phyloP scores from a whole-genome alignment of 2,888 invertebrate species.

The Dimorphilus gyrociliatus region DNA sequence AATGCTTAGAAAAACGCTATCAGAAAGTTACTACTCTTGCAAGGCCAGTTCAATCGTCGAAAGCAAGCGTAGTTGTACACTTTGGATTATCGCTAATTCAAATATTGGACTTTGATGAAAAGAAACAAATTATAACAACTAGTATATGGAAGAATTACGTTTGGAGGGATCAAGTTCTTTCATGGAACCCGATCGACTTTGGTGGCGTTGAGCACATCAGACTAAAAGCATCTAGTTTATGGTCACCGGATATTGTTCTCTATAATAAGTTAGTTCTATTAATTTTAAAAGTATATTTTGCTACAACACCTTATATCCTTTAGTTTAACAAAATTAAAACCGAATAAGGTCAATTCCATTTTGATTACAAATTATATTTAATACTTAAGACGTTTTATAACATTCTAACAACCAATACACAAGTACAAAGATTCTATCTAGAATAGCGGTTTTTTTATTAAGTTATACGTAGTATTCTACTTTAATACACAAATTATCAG shows the following conservation, averaged over 20 bases:
- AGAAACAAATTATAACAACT: slow-evolving; percentile 5
- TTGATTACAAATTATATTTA: too few species aligned
- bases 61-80: slow-evolving; percentile 5
- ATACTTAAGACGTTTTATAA: too few species aligned
- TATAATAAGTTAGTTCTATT: slow-evolving; percentile 8
- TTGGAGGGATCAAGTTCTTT: slow-evolving; percentile 5
- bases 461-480: too few species aligned
- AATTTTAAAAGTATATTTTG: too few species aligned
- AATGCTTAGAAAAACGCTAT: slow-evolving; percentile 5
- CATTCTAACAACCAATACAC: too few species aligned
- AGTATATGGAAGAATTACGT: slow-evolving; percentile 7
- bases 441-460: too few species aligned
- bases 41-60: slow-evolving; percentile 4
- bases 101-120: slow-evolving; percentile 7
- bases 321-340: too few species aligned
- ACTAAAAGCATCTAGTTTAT: slow-evolving; percentile 3
- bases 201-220: slow-evolving; percentile 5
- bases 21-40: slow-evolving; percentile 5
- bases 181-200: slow-evolving; percentile 5
- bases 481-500: too few species aligned
- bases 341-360: too few species aligned
- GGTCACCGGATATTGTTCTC: slow-evolving; percentile 6
- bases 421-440: too few species aligned
- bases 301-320: too few species aligned
- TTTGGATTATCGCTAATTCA: slow-evolving; percentile 6